Conservation (phyloP, 2,888 invertebrate genomes). For the Oligia strigilis region DNA sequence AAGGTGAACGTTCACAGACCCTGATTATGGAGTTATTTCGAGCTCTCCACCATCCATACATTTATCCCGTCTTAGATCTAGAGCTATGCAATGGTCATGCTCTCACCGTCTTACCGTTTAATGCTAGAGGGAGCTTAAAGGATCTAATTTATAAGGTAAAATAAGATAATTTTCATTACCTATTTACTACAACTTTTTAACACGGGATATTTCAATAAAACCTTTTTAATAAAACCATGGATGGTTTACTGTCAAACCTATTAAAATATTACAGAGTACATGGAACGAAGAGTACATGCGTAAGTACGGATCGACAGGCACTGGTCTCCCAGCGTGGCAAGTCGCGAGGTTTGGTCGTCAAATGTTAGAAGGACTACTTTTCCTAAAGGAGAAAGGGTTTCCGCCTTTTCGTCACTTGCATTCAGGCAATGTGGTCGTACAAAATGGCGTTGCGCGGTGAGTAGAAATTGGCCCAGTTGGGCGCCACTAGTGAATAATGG, state of each 20-base stretch:
- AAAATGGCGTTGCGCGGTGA: constrained; percentile 97
- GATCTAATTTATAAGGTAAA: constrained; percentile 96
- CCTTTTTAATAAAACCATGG: neutral
- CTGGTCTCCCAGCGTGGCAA: constrained; percentile 94
- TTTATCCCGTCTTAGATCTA: constrained; percentile 96
- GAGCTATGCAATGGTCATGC: constrained; percentile 94
- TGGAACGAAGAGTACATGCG: constrained; percentile 95
- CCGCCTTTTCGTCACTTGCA: constrained; percentile 96
- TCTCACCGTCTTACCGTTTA: constrained; percentile 95
- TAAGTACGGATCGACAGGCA: constrained; percentile 93
- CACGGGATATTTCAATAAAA: neutral
- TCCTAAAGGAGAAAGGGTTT: constrained; percentile 96
- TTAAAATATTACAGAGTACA: constrained; percentile 89
- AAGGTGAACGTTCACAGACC: constrained; percentile 92
- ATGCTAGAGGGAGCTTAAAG: constrained; percentile 96
- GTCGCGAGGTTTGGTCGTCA: constrained; percentile 97
- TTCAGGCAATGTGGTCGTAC: constrained; percentile 97
- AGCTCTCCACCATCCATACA: constrained; percentile 97
- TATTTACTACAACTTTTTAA: neutral
- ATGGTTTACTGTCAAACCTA: neutral
- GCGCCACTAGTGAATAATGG: constrained; percentile 32
- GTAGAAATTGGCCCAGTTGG: constrained; percentile 49
- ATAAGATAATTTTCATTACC: neutral
- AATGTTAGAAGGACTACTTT: constrained; percentile 96
- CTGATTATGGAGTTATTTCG: constrained; percentile 95